Evolutionary conservation across 2,797 vertebrate species (phyloP), one percentile per base, ranked within the genome.

Genomic region (Cyprinella venusta): DNA sequence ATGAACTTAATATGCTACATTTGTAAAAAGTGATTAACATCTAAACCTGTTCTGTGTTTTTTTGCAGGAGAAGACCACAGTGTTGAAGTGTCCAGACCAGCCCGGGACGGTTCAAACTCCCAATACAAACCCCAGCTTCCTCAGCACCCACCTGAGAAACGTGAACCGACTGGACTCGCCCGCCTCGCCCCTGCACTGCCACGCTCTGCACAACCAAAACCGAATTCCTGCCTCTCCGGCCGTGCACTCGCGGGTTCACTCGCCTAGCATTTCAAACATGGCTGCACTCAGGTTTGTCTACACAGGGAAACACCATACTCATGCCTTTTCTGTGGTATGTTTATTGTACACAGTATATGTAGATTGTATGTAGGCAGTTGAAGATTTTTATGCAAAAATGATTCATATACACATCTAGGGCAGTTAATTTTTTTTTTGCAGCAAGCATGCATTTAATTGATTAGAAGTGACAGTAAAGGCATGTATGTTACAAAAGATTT

Each of bases 251-350:
- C 96, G 97, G 0, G 93, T 95, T 0, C 96, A 97, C 19, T 99
- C 97, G 0, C 97, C 98, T 2, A 97, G 94, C 91, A 96, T 96
- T 87, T 96, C 95, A 85, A 99, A 97, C 90, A 99, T 99, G 98
- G 98, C 98, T 1, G 97, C 97, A 59, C 92, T 99, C 77, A 99
- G 98, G 98, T 99, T 64, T 81, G 92, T 54, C 36, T 79, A 56
- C 4, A 12, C 48, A 10, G 5, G 4, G 12, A 45, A 72, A 33
- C 21, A n/a, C 19, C 19, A 21, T 10, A 56, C 21, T 56, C 21
- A 12, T n/a, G 9, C 54, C 10, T n/a, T 59, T 24, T 48, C 40
- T 26, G 7, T 15, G 4, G 40, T 45, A 16, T 45, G 15, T 13
- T 7, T 40, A 13, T 40, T 40, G 5, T n/a, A n/a, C 21, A 42